These are phyloP conservation scores for Gnathochromis pfefferi DNA, from an alignment of 2,113 vertebrate genomes.

Conservation along the genomic window DNA sequence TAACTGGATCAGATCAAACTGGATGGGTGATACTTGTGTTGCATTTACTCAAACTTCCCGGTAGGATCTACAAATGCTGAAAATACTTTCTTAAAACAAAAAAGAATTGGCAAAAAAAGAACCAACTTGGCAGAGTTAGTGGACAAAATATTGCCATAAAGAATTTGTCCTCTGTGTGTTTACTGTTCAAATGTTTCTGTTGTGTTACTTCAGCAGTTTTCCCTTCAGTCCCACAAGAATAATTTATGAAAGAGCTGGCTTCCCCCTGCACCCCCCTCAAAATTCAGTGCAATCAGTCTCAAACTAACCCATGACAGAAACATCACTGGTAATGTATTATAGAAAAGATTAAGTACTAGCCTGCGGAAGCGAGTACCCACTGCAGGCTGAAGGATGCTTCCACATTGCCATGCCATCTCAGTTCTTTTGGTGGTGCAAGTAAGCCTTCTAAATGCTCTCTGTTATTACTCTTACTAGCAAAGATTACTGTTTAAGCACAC, in stretches of 20 bases:
- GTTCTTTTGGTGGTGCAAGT: not conserved
- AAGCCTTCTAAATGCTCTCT: slow-evolving; percentile 5
- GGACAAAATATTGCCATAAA: not conserved
- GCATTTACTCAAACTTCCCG: not conserved
- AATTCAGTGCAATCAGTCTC: slow-evolving; percentile 29
- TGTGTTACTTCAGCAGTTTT: slow-evolving; percentile 1
- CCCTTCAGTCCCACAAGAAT: not conserved
- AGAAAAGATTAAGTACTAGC: slow-evolving; percentile 35
- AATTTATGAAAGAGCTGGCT: slow-evolving; percentile 31
- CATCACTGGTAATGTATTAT: slow-evolving; percentile 49
- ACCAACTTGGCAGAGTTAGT: not conserved
- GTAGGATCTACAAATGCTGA: not conserved
- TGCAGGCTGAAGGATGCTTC: slow-evolving; percentile 12
- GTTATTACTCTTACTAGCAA: not conserved
- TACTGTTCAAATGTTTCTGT: not conserved
- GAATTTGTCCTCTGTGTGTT: not conserved
- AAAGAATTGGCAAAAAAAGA: not conserved
- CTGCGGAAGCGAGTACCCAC: not conserved
- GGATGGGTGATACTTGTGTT: not conserved
- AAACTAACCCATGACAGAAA: slow-evolving; percentile 43
- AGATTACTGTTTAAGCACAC: not conserved
- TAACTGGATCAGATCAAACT: slow-evolving; percentile 25
- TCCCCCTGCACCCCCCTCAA: slow-evolving; percentile 1
- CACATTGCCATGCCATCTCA: not conserved
- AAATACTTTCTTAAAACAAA: not conserved